Evolutionary conservation across 2,113 vertebrate genomes (phyloP), one percentile per base, ranked within the genome.

Genomic region (Verasper variegatus): DNA sequence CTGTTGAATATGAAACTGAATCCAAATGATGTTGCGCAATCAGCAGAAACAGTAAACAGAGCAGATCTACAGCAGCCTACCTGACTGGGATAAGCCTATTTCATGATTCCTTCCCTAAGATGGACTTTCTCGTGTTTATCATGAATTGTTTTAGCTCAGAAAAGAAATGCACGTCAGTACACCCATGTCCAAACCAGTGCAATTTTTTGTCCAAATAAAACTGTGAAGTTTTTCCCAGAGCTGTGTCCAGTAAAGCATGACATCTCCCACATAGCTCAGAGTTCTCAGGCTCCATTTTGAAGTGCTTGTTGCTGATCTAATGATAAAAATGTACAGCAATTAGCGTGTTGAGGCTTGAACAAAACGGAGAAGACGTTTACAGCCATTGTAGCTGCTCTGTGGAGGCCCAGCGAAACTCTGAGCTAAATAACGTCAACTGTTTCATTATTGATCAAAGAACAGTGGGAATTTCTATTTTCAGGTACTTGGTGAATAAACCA

Each of bases 311-410:
- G 56, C 49, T 76, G 79, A 76, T 75, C 12, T 2, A 69, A 42
- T 66, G 77, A 86, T 80, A 86, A 78, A 70, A 82, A 82, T n/a
- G 58, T 3, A 71, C 56, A 58, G 61, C 24, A 75, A 74, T 49
- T 74, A 68, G 54, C 20, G 27, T 71, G 56, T 55, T 13, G 21
- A 35, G 18, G n/a, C 7, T 11, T 54, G 20, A 67, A 6, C 13
- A 23, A 40, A 37, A 55, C n/a, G 17, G 12, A 65, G 23, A 65
- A 20, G 15, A 65, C 20, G 8, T 54, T n/a, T 54, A 20, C 51
- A 54, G 51, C 20, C 51, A 21, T 49, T 17, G 15, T 17, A 49
- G 45, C 20, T 54, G 51, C 51, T 51, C 6, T 18, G 47, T 18
- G 47, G 11, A 49, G 5, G 45, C 42, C 4, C 49, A 8, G 51